Evolutionary conservation across 1,140 invertebrate species (phyloP).

Genomic region (Pemphigus obesinymphae): DNA sequence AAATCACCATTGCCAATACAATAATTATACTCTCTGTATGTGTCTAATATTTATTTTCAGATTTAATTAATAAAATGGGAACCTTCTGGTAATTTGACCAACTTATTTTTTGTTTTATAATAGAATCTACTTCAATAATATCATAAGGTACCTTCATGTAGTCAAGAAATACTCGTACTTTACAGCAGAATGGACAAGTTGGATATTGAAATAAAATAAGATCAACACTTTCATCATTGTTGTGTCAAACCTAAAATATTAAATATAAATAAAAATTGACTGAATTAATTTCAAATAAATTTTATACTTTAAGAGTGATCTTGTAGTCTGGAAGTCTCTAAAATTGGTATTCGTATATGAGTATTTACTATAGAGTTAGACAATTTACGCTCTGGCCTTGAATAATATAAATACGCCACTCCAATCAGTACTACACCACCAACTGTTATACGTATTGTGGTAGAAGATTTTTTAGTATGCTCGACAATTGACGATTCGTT

Average conservation of each 20-base stretch:
- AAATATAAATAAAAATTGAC: too few species aligned
- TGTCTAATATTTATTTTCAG: conserved; percentile 69
- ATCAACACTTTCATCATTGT: conserved; percentile 71
- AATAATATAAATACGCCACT: conserved; percentile 53
- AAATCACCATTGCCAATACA: conserved; percentile 79
- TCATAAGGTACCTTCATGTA: conserved; percentile 92
- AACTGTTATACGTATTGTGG: neutral
- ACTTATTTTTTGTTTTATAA: conserved; percentile 81
- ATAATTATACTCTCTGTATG: conserved; percentile 92
- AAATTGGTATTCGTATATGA: conserved; percentile 50
- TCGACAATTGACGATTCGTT: neutral
- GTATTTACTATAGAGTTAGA: conserved; percentile 53
- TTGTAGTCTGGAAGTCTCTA: conserved; percentile 54
- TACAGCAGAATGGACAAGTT: conserved; percentile 98
- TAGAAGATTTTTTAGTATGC: neutral
- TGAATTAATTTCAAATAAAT: too few species aligned
- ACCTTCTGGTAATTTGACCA: conserved; percentile 96
- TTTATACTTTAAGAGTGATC: conserved; percentile 52
- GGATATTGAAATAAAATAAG: conserved; percentile 92
- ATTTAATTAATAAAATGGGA: conserved; percentile 81
- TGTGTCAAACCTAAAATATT: conserved; percentile 59
- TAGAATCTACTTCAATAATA: conserved; percentile 94
- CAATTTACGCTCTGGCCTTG: conserved; percentile 51
- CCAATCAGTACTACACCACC: conserved; percentile 53
- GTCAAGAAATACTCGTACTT: conserved; percentile 90